Evolutionary conservation across 1,140 invertebrate species (phyloP).

Genomic region (Tachypleus tridentatus): DNA sequence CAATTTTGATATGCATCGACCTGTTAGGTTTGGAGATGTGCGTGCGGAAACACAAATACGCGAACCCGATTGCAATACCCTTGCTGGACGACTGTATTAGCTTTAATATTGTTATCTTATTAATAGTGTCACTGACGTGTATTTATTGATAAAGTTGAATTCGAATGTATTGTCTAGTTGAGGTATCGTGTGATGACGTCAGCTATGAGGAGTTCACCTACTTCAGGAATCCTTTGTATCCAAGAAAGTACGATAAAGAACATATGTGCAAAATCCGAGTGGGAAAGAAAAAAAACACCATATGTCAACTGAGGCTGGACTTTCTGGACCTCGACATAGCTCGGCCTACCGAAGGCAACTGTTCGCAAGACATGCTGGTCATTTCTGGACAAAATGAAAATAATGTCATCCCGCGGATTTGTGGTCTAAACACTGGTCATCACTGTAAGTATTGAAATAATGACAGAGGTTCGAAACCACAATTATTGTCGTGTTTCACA

Average conservation of each 20-base stretch:
- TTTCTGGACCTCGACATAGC: constrained; percentile 48
- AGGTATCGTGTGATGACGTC: constrained; percentile 20
- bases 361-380: constrained; percentile 52
- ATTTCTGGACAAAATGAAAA: constrained; percentile 52
- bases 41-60: no score
- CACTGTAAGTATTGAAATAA: constrained; percentile 51
- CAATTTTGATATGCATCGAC: no score
- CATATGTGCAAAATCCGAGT: constrained; percentile 21
- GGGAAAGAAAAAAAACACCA: constrained; percentile 24
- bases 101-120: no score
- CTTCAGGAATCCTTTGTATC: constrained; percentile 24
- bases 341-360: constrained; percentile 53
- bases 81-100: no score
- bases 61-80: no score
- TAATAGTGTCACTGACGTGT: no score
- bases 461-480: no score
- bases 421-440: constrained; percentile 66
- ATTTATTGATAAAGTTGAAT: no score
- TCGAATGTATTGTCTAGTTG: constrained; percentile 7
- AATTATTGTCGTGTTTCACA: no score
- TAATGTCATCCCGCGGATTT: constrained; percentile 55
- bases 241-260: constrained; percentile 13
- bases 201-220: constrained; percentile 18
- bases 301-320: constrained; percentile 67
- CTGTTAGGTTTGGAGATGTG: no score